phyloP scores from a whole-genome alignment of 2,888 invertebrate genomes.

The Mactromeris polynyma region DNA sequence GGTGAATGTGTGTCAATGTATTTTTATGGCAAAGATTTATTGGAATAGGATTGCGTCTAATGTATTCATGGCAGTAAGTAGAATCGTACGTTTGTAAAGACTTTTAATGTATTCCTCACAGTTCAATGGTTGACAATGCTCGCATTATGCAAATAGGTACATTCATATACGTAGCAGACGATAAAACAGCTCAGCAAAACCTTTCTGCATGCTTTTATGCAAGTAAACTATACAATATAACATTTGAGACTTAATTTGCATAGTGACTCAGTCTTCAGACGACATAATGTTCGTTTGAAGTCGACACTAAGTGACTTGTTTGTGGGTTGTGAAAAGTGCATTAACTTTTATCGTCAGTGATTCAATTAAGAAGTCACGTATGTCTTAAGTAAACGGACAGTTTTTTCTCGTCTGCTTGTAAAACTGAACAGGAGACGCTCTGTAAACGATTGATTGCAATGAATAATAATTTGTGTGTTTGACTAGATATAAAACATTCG shows the following conservation, averaged over 20 bases:
- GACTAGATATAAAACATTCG: background rate
- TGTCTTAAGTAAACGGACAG: background rate
- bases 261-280: slow-evolving; percentile 1
- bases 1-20: background rate
- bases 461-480: background rate
- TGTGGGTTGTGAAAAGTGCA: background rate
- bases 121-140: background rate
- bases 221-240: background rate
- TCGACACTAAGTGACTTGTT: slow-evolving; percentile 13
- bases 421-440: background rate
- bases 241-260: slow-evolving; percentile 3
- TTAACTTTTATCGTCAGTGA: background rate
- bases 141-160: background rate
- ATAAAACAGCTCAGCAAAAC: background rate
- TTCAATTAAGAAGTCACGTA: slow-evolving; percentile 10
- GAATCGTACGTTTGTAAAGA: background rate
- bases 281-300: background rate
- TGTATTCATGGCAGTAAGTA: background rate
- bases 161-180: background rate
- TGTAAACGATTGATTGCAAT: background rate
- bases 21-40: background rate
- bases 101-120: background rate
- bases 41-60: background rate
- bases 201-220: background rate
- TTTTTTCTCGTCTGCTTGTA: background rate